phyloP scores from a whole-genome alignment of 2,888 invertebrate genomes.

The Harpalus rubripes region DNA sequence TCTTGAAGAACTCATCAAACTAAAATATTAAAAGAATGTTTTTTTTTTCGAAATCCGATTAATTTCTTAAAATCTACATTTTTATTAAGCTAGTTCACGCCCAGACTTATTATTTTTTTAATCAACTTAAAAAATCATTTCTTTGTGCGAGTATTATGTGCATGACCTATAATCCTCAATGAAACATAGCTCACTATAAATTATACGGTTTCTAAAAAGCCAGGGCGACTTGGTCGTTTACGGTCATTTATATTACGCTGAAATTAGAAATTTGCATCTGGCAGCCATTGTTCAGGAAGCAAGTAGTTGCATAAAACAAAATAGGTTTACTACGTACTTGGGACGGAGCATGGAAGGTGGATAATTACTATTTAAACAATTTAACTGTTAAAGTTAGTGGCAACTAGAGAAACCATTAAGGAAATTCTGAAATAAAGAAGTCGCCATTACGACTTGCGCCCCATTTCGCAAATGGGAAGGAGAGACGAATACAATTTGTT shows the following conservation, averaged over 20 bases:
- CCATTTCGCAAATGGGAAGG: slow-evolving; percentile 35
- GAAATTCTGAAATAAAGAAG: slow-evolving; percentile 54
- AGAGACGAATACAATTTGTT: slow-evolving; percentile 44
- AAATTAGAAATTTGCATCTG: slow-evolving; percentile 15
- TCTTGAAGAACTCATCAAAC: too few relatives aligned
- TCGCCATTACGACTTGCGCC: slow-evolving; percentile 20
- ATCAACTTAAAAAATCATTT: too few relatives aligned
- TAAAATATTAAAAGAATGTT: too few relatives aligned
- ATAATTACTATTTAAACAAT: slow-evolving; percentile 31
- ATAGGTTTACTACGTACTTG: slow-evolving; percentile 6
- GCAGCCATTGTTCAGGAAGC: background rate
- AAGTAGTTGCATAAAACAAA: slow-evolving; percentile 6
- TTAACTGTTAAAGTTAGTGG: slow-evolving; percentile 43
- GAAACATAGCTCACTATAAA: background rate
- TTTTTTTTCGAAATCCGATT: too few relatives aligned
- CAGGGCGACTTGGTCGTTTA: background rate
- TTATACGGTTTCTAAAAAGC: slow-evolving; percentile 1
- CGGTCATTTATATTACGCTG: background rate
- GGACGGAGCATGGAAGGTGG: background rate
- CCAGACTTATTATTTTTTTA: too few relatives aligned
- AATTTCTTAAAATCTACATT: too few relatives aligned
- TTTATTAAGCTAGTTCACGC: too few relatives aligned
- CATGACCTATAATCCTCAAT: background rate
- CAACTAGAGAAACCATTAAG: slow-evolving; percentile 31
- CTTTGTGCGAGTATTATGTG: too few relatives aligned